Conservation (phyloP, 2,113 vertebrate genomes). For the Entosphenus tridentatus region DNA sequence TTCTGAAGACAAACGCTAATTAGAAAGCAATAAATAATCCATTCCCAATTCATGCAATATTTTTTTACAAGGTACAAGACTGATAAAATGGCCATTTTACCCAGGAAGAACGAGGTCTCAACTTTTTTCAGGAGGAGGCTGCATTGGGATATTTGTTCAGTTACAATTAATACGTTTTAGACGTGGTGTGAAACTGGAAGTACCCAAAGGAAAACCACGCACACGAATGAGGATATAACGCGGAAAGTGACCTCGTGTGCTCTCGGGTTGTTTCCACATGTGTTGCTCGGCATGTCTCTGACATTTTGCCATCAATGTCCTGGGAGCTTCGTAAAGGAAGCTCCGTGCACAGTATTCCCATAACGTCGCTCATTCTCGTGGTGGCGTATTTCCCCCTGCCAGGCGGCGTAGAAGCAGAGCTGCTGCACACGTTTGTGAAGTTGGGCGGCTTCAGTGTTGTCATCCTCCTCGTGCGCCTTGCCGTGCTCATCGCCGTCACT, state of each 20-base stretch:
- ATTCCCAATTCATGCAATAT: too few relatives aligned
- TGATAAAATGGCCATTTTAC: too few relatives aligned
- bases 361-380: constrained; percentile 8
- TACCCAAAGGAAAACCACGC: background rate
- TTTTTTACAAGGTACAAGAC: too few relatives aligned
- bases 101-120: too few relatives aligned
- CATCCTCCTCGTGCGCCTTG: constrained; percentile 30
- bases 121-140: too few relatives aligned
- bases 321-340: constrained; percentile 16
- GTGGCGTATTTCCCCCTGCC: constrained; percentile 12
- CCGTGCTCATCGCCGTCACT: constrained; percentile 32
- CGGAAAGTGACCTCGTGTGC: constrained; percentile 10
- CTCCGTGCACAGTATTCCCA: constrained; percentile 12
- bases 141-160: too few relatives aligned
- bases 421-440: constrained; percentile 34
- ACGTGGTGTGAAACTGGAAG: too few relatives aligned
- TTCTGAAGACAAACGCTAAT: too few relatives aligned
- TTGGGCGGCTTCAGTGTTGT: constrained; percentile 20
- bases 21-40: too few relatives aligned
- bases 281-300: constrained; percentile 14
- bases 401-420: constrained; percentile 29
- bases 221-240: background rate
- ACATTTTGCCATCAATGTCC: constrained; percentile 14
- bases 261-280: constrained; percentile 12
- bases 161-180: too few relatives aligned